Percentiles rank a stretch among this genome's conserved stretches.
These are phyloP conservation scores for Sinosuthora webbiana DNA, from an alignment of 2,113 vertebrate species.

Conservation along the genomic window DNA sequence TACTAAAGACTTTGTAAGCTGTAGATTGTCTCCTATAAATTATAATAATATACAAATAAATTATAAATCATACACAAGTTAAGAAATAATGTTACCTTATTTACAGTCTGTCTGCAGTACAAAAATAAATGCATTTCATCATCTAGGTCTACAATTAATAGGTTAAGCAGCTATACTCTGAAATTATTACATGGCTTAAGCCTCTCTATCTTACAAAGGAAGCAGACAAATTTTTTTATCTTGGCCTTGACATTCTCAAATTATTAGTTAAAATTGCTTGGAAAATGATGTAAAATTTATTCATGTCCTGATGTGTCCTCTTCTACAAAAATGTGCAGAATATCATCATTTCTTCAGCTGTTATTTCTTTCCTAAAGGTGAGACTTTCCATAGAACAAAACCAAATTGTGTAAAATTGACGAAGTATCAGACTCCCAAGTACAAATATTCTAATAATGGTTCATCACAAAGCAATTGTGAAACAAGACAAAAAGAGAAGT, in stretches of 20 bases:
- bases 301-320: neutral
- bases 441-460: neutral
- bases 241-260: neutral
- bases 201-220: neutral
- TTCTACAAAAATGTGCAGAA: neutral
- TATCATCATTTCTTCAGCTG: neutral
- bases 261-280: neutral
- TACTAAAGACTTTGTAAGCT: neutral
- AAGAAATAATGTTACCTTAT: neutral
- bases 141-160: neutral
- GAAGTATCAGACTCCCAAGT: neutral
- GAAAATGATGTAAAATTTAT: neutral
- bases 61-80: neutral
- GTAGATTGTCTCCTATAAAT: neutral
- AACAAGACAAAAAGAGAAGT: neutral
- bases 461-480: neutral
- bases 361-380: neutral
- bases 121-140: neutral
- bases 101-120: neutral
- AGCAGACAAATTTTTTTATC: neutral
- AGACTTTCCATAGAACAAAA: neutral
- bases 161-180: neutral
- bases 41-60: neutral
- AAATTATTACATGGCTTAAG: neutral
- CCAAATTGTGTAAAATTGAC: neutral